Evolutionary conservation across 2,113 vertebrate species (phyloP).

Genomic region (Sebastes fasciatus): DNA sequence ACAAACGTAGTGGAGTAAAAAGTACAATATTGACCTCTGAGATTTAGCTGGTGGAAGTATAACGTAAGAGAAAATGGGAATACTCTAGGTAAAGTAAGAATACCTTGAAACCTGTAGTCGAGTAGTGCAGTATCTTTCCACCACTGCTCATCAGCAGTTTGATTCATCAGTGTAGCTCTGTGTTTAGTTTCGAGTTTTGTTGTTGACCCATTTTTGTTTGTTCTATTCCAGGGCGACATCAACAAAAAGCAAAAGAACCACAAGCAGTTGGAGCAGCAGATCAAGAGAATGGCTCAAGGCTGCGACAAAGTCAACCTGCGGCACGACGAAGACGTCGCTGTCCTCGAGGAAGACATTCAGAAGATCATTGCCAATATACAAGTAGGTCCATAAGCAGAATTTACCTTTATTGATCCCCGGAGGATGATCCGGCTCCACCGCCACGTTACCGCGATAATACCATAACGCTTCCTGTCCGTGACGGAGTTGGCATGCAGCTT

Average conservation of each 20-base stretch:
- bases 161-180: neutral
- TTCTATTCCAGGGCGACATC: slow-evolving; percentile 86
- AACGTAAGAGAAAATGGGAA: neutral
- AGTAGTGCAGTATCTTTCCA: no score
- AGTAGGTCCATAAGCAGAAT: slow-evolving; percentile 73
- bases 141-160: neutral
- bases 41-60: neutral
- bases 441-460: no score
- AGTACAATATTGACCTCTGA: neutral
- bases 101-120: neutral
- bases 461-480: no score
- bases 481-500: no score
- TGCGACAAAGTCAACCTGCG: slow-evolving; percentile 64
- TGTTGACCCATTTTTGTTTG: neutral
- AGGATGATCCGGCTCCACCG: no score
- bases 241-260: slow-evolving; percentile 84
- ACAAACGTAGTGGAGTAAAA: neutral
- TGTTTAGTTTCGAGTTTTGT: neutral
- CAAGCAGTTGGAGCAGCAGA: slow-evolving; percentile 74
- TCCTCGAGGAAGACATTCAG: slow-evolving; percentile 80
- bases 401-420: neutral
- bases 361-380: slow-evolving; percentile 78
- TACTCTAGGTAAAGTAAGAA: neutral
- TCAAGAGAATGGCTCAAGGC: slow-evolving; percentile 74
- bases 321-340: slow-evolving; percentile 62